phyloP scores from a whole-genome alignment of 2,888 invertebrate species.

The Orthosia incerta region DNA sequence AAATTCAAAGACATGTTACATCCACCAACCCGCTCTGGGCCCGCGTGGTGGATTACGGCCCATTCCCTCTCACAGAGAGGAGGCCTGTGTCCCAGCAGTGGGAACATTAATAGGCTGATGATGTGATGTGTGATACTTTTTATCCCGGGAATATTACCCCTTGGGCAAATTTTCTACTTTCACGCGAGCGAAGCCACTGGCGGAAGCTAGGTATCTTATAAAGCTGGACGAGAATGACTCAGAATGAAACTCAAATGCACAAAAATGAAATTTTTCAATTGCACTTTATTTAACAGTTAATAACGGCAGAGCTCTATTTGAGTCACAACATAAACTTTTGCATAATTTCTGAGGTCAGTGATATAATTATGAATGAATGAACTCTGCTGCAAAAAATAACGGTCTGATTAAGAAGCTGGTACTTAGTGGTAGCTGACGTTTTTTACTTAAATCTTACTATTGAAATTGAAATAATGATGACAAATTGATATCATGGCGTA shows the following conservation, averaged over 20 bases:
- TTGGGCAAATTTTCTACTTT: too few species aligned
- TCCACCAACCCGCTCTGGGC: too few species aligned
- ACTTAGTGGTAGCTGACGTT: not conserved
- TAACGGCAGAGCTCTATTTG: slow-evolving; percentile 1
- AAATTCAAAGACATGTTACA: too few species aligned
- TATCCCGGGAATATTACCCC: too few species aligned
- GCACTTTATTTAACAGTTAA: not conserved
- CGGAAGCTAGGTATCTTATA: too few species aligned
- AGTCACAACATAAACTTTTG: slow-evolving; percentile 15
- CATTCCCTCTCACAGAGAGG: too few species aligned
- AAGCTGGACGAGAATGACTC: not conserved
- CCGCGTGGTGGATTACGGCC: too few species aligned
- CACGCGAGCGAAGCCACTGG: too few species aligned
- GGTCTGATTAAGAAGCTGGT: slow-evolving; percentile 9
- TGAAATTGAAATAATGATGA: not conserved
- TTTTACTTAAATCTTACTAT: slow-evolving; percentile 4
- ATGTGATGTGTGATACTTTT: too few species aligned
- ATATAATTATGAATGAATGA: slow-evolving; percentile 42
- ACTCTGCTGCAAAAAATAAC: slow-evolving; percentile 30
- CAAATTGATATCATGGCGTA: not conserved
- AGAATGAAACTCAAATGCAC: too few species aligned
- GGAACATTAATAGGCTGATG: too few species aligned
- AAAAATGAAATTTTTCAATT: not conserved
- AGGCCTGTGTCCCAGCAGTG: too few species aligned
- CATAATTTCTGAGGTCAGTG: slow-evolving; percentile 38